Evolutionary conservation across 2,888 invertebrate species (phyloP), one percentile per base, ranked within the genome.

Genomic region (Augochlorella aurata): DNA sequence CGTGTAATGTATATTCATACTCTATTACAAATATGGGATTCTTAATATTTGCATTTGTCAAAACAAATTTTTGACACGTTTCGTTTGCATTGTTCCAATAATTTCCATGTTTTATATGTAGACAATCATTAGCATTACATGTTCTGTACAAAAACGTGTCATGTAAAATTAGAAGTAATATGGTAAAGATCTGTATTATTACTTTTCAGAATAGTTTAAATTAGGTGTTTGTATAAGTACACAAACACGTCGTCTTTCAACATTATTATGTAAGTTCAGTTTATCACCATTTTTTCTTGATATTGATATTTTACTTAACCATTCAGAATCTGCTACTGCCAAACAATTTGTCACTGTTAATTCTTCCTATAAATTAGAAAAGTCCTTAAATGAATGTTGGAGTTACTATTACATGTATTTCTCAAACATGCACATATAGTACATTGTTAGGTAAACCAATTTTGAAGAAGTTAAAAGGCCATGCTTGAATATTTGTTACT

Each of bases 331-430:
- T 45, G 85, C 87, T 38, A 71, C 65, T 24, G 83, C 83, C 50
- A 89, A 83, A 63, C 88, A 88, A 81, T 88, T 82, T 21, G 87
- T 87, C 14, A 86, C 67, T 14, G 21, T 70, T 50, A 88, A 58
- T 79, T 84, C 72, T 58, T 81, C 67, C 85, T 89, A n/a, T 9
- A 72, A 84, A 72, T 45, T 66, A 1, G 67, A 52, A 54, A 54
- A 14, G 44, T 66, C 47, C 12, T 0, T 29, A 61, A 38, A n/a
- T n/a, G 0, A n/a, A 4, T 4, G 18, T 38, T n/a, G 16, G 63
- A 61, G 10, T 38, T 21, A 45, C 16, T 61, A 24, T 10, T n/a
- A 18, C 2, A 38, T 63, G 8, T 67, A 68, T 38, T 58, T 63
- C 2, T 65, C 24, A 16, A 75, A 24, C 7, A 50, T 47, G 38